Percentiles rank a stretch among this genome's conserved stretches.
phyloP scores from a whole-genome alignment of 2,113 vertebrate species.

The Sinosuthora webbiana region DNA sequence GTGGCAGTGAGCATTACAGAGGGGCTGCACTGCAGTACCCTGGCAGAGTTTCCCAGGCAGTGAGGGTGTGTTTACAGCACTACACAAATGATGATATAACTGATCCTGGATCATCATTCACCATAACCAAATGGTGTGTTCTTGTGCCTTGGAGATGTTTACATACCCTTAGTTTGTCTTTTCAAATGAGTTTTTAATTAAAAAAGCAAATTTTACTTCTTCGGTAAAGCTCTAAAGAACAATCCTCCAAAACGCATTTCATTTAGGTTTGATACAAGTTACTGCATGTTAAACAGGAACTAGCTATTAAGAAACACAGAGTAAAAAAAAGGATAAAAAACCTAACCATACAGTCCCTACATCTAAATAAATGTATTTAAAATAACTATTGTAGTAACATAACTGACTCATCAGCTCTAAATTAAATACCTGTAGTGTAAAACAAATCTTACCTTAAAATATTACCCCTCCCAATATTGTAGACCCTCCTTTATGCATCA shows the following conservation, averaged over 20 bases:
- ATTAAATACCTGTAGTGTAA: slow-evolving; percentile 12
- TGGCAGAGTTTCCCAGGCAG: not conserved
- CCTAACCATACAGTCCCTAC: not conserved
- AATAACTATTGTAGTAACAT: not conserved
- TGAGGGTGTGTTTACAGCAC: not conserved
- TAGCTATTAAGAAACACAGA: not conserved
- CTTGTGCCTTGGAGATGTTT: not conserved
- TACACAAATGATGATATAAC: not conserved
- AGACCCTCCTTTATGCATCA: not conserved
- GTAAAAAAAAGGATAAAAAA: not conserved
- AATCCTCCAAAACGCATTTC: not conserved
- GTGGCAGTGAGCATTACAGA: accelerated
- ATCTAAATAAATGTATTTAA: slow-evolving; percentile 4
- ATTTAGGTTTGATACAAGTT: not conserved
- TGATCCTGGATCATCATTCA: not conserved
- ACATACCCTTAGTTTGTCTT: not conserved
- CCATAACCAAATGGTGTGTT: not conserved
- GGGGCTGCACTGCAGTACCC: not conserved
- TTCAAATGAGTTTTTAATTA: not conserved
- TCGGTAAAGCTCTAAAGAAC: not conserved
- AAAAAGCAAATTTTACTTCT: slow-evolving; percentile 1
- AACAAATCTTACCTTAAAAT: not conserved
- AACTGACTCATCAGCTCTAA: not conserved
- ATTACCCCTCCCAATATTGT: not conserved
- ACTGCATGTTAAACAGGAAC: not conserved